These are phyloP conservation scores for Calidris pugnax DNA, from an alignment of 2,113 vertebrate genomes.

Conservation along the genomic window DNA sequence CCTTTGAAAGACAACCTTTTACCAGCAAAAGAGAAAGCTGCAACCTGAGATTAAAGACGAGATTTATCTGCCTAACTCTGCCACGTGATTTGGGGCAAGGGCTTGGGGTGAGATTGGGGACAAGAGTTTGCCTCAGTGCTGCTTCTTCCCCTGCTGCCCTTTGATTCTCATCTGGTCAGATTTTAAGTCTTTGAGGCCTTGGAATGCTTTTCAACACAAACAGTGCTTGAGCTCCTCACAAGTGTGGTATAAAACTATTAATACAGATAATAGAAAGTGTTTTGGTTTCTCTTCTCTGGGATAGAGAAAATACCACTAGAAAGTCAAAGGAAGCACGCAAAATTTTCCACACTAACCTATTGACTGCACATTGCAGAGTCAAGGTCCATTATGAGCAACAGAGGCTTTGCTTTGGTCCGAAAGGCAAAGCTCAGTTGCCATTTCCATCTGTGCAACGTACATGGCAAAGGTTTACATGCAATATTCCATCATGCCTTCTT, in stretches of 20 bases:
- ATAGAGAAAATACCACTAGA: background rate
- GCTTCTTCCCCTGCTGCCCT: background rate
- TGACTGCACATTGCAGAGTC: background rate
- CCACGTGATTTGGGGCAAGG: rapidly evolving
- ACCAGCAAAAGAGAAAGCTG: background rate
- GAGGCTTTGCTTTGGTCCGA: background rate
- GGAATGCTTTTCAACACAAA: constrained; percentile 13
- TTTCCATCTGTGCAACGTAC: background rate
- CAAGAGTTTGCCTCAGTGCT: background rate
- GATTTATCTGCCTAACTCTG: background rate
- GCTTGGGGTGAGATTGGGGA: background rate
- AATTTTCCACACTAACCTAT: background rate
- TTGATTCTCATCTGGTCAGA: background rate
- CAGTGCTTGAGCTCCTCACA: background rate
- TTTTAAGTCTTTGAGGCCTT: background rate
- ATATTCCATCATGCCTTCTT: background rate
- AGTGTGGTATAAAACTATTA: background rate
- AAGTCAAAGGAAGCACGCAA: background rate
- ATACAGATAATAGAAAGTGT: background rate
- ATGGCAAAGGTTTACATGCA: background rate
- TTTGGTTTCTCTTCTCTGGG: background rate
- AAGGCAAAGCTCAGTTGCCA: background rate
- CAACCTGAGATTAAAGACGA: background rate
- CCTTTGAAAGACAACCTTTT: background rate
- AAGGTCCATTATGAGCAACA: background rate